Percentiles rank a stretch among this genome's conserved stretches.
Conservation (phyloP, 2,113 vertebrate species). For the Anoura caudifer region DNA sequence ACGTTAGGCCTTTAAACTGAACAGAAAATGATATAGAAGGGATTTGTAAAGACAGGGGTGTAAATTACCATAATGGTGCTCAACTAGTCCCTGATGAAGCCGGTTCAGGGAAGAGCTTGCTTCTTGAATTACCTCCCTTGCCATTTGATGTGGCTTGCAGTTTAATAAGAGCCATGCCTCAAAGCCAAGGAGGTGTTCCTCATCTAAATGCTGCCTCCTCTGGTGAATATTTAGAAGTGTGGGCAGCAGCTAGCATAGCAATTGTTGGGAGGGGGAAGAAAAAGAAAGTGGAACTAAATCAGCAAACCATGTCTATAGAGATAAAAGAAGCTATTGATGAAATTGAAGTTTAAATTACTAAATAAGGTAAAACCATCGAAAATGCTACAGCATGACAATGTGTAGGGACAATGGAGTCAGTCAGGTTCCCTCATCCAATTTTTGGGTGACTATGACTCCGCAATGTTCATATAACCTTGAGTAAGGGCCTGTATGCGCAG, state of each 20-base stretch:
- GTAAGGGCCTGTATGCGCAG: too few species aligned
- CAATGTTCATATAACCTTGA: too few species aligned
- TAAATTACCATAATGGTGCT: constrained; percentile 50
- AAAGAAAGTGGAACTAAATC: not conserved
- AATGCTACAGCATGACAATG: constrained; percentile 29
- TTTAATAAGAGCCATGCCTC: constrained; percentile 49
- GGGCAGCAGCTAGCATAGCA: not conserved
- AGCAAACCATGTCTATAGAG: constrained; percentile 44
- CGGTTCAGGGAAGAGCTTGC: not conserved
- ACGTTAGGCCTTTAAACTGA: constrained; percentile 64
- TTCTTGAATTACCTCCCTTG: constrained; percentile 54
- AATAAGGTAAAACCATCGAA: constrained; percentile 51
- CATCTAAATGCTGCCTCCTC: constrained; percentile 3
- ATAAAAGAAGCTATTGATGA: constrained; percentile 69
- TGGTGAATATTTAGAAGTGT: not conserved
- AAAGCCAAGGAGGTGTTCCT: constrained; percentile 10
- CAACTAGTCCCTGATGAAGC: constrained; percentile 38
- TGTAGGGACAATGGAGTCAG: too few species aligned
- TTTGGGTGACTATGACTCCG: too few species aligned
- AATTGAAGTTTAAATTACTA: constrained; percentile 61
- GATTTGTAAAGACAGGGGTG: constrained; percentile 58
- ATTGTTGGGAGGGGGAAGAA: not conserved
- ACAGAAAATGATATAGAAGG: constrained; percentile 65
- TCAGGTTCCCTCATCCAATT: too few species aligned
- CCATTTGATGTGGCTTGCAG: constrained; percentile 54